Percentiles rank a stretch among this genome's conserved stretches.
phyloP scores from a whole-genome alignment of 1,140 invertebrate genomes.

The Drosophila sechellia region DNA sequence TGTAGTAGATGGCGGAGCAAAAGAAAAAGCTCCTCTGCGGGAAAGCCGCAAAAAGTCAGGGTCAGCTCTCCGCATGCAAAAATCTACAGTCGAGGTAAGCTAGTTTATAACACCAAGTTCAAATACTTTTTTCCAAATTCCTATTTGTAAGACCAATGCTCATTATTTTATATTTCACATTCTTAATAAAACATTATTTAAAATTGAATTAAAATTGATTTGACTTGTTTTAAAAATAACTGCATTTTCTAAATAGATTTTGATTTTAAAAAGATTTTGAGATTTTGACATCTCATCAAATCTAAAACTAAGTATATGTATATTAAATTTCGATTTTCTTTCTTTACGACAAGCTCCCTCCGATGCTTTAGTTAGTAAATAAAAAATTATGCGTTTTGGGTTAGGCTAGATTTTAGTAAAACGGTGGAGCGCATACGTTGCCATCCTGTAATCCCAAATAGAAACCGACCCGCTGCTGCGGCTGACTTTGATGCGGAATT shows the following conservation, averaged over 20 bases:
- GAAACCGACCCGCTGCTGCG: slow-evolving; percentile 87
- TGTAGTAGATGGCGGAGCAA: background rate
- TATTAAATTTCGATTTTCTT: too few relatives aligned
- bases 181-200: too few relatives aligned
- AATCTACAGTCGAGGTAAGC: slow-evolving; percentile 3
- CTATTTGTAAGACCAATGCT: too few relatives aligned
- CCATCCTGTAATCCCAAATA: slow-evolving; percentile 87
- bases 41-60: slow-evolving; percentile 32
- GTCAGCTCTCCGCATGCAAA: slow-evolving; percentile 23
- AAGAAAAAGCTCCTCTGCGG: slow-evolving; percentile 33
- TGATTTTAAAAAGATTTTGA: too few relatives aligned
- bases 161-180: too few relatives aligned
- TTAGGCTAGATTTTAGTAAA: background rate
- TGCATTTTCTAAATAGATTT: too few relatives aligned
- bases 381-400: background rate
- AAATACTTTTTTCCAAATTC: background rate
- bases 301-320: too few relatives aligned
- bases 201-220: too few relatives aligned
- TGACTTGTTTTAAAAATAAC: too few relatives aligned
- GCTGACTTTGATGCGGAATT: slow-evolving; percentile 84
- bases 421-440: slow-evolving; percentile 84
- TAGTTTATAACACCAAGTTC: background rate
- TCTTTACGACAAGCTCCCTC: background rate
- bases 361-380: background rate
- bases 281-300: too few relatives aligned